A percentile compares a stretch with the other conserved stretches of the same genome.
Evolutionary conservation across 2,797 vertebrate species (phyloP).

Genomic region (Coluber constrictor): DNA sequence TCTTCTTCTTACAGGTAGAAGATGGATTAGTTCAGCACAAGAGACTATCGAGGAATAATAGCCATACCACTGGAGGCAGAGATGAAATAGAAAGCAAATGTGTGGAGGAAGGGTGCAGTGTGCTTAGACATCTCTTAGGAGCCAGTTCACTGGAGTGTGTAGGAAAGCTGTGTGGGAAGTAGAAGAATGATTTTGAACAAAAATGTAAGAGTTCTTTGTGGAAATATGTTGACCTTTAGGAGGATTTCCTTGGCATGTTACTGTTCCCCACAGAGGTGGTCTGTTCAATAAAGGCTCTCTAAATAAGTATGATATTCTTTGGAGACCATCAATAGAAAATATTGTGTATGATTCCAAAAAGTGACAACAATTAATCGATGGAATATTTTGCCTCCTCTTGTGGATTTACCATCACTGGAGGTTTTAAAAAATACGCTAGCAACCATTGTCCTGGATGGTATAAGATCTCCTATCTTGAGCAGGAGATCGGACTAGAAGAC

Average conservation of each 20-base stretch:
- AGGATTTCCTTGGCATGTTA: neutral
- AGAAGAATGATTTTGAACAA: neutral
- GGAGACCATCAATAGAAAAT: neutral
- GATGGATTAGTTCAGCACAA: too few relatives aligned
- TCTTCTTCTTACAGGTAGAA: neutral
- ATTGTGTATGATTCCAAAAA: neutral
- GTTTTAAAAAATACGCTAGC: neutral
- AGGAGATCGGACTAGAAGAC: neutral
- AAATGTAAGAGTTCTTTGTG: neutral
- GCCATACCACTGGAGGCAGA: neutral
- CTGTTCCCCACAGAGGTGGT: neutral
- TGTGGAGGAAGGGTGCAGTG: too few relatives aligned
- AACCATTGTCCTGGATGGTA: neutral
- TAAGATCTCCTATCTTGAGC: neutral
- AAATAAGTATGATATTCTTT: neutral
- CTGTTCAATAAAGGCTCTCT: neutral
- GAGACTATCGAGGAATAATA: neutral
- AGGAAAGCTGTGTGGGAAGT: neutral
- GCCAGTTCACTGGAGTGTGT: neutral
- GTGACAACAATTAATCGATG: neutral
- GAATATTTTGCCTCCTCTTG: neutral
- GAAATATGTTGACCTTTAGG: neutral
- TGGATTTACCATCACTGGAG: neutral
- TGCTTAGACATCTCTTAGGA: neutral
- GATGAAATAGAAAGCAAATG: neutral